Conservation (phyloP, 1,140 invertebrate species). For the Eulimnadia texana region DNA sequence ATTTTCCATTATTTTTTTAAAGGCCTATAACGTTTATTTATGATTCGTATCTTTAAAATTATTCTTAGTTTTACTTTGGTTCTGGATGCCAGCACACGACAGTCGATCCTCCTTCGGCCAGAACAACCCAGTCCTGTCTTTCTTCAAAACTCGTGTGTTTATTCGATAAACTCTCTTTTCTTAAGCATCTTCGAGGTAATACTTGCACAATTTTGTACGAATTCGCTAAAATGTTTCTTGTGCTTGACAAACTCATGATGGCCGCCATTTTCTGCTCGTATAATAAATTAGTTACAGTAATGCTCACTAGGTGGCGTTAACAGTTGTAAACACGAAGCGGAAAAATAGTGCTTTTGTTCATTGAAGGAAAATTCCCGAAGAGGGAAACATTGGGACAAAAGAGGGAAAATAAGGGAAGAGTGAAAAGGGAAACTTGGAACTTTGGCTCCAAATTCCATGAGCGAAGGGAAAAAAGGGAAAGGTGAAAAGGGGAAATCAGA, state of each 20-base stretch:
- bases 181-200: background rate
- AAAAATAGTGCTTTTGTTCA: background rate
- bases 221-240: background rate
- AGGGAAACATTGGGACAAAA: background rate
- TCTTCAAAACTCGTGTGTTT: constrained; percentile 1
- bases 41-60: too few species aligned
- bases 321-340: background rate
- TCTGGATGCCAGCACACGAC: constrained; percentile 78
- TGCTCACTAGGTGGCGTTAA: background rate
- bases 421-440: too few species aligned
- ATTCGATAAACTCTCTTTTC: background rate
- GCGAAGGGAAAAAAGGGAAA: background rate
- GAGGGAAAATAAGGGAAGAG: too few species aligned
- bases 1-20: background rate
- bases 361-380: too few species aligned
- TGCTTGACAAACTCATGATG: background rate
- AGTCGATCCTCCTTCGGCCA: constrained; percentile 54
- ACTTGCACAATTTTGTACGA: background rate
- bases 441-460: background rate
- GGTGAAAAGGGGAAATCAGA: too few species aligned
- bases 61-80: constrained; percentile 27
- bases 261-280: constrained; percentile 5
- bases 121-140: constrained; percentile 38
- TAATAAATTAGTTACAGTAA: background rate
- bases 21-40: too few species aligned